Conservation (phyloP, 2,888 invertebrate genomes). For the Macrosiphum euphorbiae region DNA sequence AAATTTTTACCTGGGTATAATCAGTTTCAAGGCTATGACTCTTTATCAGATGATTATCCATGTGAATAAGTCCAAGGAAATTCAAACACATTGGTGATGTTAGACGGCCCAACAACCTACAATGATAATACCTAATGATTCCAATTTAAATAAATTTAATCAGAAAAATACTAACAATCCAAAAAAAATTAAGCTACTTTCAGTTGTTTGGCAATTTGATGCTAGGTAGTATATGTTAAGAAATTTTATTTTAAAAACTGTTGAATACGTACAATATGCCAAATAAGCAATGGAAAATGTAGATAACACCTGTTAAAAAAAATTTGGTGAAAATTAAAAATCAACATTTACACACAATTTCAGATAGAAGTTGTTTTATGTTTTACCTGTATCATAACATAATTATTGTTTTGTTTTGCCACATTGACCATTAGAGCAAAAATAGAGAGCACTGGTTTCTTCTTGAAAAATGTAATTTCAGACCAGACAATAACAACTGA, state of each 20-base stretch:
- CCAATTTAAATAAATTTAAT: conserved; percentile 4
- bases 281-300: conserved; percentile 93
- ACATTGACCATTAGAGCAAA: conserved; percentile 94
- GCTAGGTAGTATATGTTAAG: conserved; percentile 97
- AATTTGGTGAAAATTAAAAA: background rate
- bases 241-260: conserved; percentile 94
- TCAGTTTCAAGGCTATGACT: conserved; percentile 87
- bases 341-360: background rate
- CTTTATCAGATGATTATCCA: conserved; percentile 95
- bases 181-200: conserved; percentile 97
- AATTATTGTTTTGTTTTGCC: conserved; percentile 87
- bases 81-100: conserved; percentile 99
- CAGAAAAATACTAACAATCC: conserved; percentile 79
- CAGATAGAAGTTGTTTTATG: background rate
- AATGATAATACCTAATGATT: conserved; percentile 73
- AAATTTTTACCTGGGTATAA: conserved; percentile 87
- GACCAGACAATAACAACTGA: conserved; percentile 98
- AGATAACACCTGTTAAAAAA: conserved; percentile 82
- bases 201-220: conserved; percentile 97
- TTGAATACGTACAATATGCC: conserved; percentile 98
- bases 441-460: conserved; percentile 91
- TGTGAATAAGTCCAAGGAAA: conserved; percentile 96
- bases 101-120: conserved; percentile 96
- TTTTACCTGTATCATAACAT: conserved; percentile 91
- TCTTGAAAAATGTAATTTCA: conserved; percentile 97